A percentile compares a stretch with the other conserved stretches of the same genome.
These are phyloP conservation scores for Peromyscus polionotus DNA, from an alignment of 2,113 vertebrate genomes.

Conservation along the genomic window DNA sequence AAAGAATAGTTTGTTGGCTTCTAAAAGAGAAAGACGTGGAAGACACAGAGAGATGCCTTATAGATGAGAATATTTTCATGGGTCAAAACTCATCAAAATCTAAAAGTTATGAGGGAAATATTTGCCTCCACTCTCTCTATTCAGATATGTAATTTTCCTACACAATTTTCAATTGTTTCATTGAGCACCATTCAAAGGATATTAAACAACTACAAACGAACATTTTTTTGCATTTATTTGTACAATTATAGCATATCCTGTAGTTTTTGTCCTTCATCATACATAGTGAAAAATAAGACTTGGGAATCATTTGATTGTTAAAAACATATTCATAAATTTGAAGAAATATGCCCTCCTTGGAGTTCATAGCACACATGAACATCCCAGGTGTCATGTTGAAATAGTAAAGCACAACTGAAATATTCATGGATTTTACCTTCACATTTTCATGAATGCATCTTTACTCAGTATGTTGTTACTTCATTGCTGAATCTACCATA, in stretches of 20 bases:
- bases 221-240: not conserved
- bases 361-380: not conserved
- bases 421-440: not conserved
- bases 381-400: not conserved
- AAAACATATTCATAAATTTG: not conserved
- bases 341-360: not conserved
- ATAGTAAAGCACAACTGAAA: not conserved
- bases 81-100: constrained; percentile 7
- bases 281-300: not conserved
- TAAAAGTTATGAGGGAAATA: not conserved
- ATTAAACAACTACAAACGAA: not conserved
- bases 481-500: not conserved
- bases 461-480: not conserved
- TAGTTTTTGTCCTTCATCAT: not conserved
- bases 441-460: not conserved
- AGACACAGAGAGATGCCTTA: fast-evolving
- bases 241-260: not conserved
- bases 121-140: not conserved
- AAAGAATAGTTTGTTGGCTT: not conserved
- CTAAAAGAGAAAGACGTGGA: not conserved
- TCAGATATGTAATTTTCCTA: not conserved
- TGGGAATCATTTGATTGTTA: not conserved
- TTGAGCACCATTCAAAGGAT: not conserved
- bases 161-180: not conserved
- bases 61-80: not conserved